Base-by-base conservation (phyloP, 1,140 invertebrate species). In the Colletes gigas region DNA sequence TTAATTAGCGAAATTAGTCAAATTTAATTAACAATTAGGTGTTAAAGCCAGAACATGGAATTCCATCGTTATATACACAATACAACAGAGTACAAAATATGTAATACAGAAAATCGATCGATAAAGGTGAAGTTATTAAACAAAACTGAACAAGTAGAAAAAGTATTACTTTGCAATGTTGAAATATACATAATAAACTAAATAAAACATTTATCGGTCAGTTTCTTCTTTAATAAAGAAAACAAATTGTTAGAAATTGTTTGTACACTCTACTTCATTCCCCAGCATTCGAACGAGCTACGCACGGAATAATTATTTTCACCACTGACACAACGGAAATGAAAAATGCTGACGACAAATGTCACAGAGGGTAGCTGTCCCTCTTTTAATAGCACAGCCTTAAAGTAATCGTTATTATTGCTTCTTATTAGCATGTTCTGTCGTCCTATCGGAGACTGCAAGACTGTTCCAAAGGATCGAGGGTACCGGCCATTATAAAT, bases 351-450 rank as follows among this genome's bases (percentile, higher is more conserved):
- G 71, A 59, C 67, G 81, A 78, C 82, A 89, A 85, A 88, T 90
- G 85, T 88, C 89, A 89, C 81, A 70, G 60, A 44, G 50, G 71
- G 55, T 71, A 65, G 62, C 47, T 63, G 63, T 63, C 63, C 63
- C 81, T 78, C 80, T 87, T 30, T 88, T 88, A 86, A 84, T 89
- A 87, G 82, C 83, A 86, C 73, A 76, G 78, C 83, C 87, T 89
- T 88, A 82, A 88, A 90, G 88, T 90, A 89, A 91, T 92, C 90
- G 89, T 89, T 88, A 88, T 89, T 89, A 90, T 89, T 90, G 88
- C 88, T 88, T 77, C 87, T 91, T 90, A 91, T 91, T 91, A 91
- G 89, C 89, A 89, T 89, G 89, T 88, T 88, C 83, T 88, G 90
- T 90, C 91, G 87, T 88, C 76, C 86, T 89, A 91, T 90, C 89